Conservation (phyloP, 2,113 vertebrate species). For the Trematomus loennbergii region DNA sequence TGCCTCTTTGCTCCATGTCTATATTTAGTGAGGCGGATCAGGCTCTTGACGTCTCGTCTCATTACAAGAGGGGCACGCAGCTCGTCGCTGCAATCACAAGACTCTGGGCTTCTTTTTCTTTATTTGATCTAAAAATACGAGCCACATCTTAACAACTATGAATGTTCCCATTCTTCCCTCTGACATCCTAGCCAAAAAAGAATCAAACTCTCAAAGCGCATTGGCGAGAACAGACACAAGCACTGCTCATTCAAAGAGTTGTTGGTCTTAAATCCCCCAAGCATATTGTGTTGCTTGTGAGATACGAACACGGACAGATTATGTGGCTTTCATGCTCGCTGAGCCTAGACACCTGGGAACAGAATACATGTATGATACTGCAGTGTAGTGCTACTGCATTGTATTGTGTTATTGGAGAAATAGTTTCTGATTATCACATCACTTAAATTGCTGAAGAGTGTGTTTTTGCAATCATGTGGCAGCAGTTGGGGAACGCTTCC, state of each 20-base stretch:
- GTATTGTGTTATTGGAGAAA: neutral
- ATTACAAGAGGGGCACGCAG: conserved; percentile 61
- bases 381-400: neutral
- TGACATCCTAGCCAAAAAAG: conserved; percentile 4
- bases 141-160: conserved; percentile 48
- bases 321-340: conserved; percentile 43
- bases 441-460: conserved; percentile 12
- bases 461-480: neutral
- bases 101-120: conserved; percentile 50
- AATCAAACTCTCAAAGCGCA: conserved; percentile 36
- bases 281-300: conserved; percentile 49
- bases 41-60: conserved; percentile 68
- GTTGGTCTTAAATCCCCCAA: conserved; percentile 51
- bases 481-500: conserved; percentile 1
- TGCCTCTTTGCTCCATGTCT: conserved; percentile 53
- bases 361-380: conserved; percentile 32
- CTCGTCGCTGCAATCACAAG: conserved; percentile 65
- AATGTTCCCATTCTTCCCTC: conserved; percentile 39
- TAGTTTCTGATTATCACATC: neutral
- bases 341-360: conserved; percentile 36
- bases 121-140: conserved; percentile 80
- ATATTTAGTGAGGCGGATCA: conserved; percentile 73
- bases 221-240: conserved; percentile 46
- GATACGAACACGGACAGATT: conserved; percentile 53
- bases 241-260: conserved; percentile 36